phyloP scores from a whole-genome alignment of 2,797 vertebrate genomes.

The Megalops cyprinoides region DNA sequence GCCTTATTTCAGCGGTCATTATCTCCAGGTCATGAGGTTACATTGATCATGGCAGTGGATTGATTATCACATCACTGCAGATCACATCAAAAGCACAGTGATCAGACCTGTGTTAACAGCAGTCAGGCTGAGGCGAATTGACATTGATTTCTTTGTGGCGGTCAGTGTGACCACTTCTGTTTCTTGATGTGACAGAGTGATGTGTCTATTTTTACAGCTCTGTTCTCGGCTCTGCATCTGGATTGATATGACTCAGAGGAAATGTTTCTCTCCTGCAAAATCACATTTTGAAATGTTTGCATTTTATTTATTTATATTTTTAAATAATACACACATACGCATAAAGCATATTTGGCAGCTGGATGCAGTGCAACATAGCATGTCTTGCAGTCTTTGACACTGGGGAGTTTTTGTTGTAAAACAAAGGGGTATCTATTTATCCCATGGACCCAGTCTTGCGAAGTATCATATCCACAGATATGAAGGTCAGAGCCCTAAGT shows the following conservation, averaged over 20 bases:
- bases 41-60: slow-evolving; percentile 50
- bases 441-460: background rate
- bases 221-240: background rate
- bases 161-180: background rate
- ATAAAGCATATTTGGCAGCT: too few relatives aligned
- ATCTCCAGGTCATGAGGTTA: slow-evolving; percentile 33
- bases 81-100: slow-evolving; percentile 13
- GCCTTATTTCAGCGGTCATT: slow-evolving; percentile 31
- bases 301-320: background rate
- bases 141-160: background rate
- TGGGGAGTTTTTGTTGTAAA: too few relatives aligned
- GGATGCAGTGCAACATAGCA: too few relatives aligned
- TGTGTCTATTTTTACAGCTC: background rate
- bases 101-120: background rate
- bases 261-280: background rate
- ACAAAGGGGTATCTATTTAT: background rate
- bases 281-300: background rate
- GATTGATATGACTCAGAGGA: background rate
- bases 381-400: too few relatives aligned
- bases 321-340: background rate
- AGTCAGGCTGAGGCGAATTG: slow-evolving; percentile 7
- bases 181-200: slow-evolving; percentile 15
- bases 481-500: background rate
- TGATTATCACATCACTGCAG: slow-evolving; percentile 11
- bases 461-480: background rate